These are phyloP conservation scores for Diabrotica balteata DNA, from an alignment of 2,888 invertebrate species.

Conservation along the genomic window DNA sequence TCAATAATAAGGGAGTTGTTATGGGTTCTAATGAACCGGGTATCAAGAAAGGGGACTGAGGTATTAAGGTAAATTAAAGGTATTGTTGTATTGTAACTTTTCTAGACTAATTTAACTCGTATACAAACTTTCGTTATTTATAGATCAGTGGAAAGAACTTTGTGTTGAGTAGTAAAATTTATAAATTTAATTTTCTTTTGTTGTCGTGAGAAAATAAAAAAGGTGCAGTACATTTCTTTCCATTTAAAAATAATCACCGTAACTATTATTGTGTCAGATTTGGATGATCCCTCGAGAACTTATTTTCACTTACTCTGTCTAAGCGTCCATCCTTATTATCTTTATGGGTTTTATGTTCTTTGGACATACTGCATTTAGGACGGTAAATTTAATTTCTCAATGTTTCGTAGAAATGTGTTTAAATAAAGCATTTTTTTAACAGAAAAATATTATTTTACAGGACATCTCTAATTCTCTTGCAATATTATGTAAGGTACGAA, in stretches of 20 bases:
- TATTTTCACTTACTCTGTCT: constrained; percentile 35
- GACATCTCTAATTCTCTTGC: too few relatives aligned
- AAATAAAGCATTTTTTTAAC: too few relatives aligned
- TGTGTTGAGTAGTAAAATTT: constrained; percentile 9
- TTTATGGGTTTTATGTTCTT: constrained; percentile 29
- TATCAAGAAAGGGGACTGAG: too few relatives aligned
- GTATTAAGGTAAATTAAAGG: too few relatives aligned
- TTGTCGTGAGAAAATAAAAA: constrained; percentile 9
- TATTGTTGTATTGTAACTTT: too few relatives aligned
- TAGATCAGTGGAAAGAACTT: too few relatives aligned
- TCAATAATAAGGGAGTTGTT: too few relatives aligned
- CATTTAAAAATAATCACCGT: constrained; percentile 24
- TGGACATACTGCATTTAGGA: constrained; percentile 18
- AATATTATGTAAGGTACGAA: too few relatives aligned
- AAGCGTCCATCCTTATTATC: constrained; percentile 26
- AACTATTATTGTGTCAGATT: constrained; percentile 32
- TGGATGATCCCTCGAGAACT: constrained; percentile 36
- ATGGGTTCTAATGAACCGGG: too few relatives aligned
- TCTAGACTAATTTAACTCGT: too few relatives aligned
- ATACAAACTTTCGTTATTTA: too few relatives aligned
- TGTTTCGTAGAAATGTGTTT: not conserved
- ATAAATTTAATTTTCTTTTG: constrained; percentile 25
- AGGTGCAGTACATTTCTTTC: constrained; percentile 22
- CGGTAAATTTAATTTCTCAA: constrained; percentile 29
- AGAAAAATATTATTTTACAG: too few relatives aligned